Conservation (phyloP, 2,113 vertebrate species). For the Sceloporus tristichus region DNA sequence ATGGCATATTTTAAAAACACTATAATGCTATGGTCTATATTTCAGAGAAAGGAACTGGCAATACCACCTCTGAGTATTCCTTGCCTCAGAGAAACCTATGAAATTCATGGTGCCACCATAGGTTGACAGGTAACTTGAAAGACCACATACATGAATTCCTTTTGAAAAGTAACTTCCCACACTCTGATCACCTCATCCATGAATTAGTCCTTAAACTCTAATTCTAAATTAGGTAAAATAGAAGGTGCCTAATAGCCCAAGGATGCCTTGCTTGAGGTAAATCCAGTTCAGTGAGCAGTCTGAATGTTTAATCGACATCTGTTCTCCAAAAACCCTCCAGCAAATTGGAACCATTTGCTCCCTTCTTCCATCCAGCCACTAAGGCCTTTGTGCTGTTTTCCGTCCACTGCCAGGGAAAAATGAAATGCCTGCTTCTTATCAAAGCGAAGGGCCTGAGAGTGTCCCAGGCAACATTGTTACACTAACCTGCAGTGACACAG, state of each 20-base stretch:
- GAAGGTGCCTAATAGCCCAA: conserved; percentile 38
- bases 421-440: conserved; percentile 32
- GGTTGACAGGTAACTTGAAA: too few relatives aligned
- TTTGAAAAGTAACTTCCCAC: too few relatives aligned
- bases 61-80: too few relatives aligned
- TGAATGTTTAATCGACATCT: conserved; percentile 61
- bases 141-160: too few relatives aligned
- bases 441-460: conserved; percentile 29
- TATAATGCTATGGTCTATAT: too few relatives aligned
- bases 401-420: neutral
- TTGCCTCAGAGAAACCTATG: too few relatives aligned
- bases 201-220: too few relatives aligned
- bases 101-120: too few relatives aligned
- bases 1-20: too few relatives aligned
- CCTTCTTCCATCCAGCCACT: conserved; percentile 10
- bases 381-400: conserved; percentile 19
- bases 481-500: neutral
- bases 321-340: conserved; percentile 61
- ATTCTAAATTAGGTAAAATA: too few relatives aligned
- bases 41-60: too few relatives aligned
- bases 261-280: conserved; percentile 61
- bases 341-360: conserved; percentile 26
- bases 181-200: too few relatives aligned
- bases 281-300: conserved; percentile 57
- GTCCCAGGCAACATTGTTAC: neutral